phyloP scores from a whole-genome alignment of 2,888 invertebrate species.

The Xanthia togata region DNA sequence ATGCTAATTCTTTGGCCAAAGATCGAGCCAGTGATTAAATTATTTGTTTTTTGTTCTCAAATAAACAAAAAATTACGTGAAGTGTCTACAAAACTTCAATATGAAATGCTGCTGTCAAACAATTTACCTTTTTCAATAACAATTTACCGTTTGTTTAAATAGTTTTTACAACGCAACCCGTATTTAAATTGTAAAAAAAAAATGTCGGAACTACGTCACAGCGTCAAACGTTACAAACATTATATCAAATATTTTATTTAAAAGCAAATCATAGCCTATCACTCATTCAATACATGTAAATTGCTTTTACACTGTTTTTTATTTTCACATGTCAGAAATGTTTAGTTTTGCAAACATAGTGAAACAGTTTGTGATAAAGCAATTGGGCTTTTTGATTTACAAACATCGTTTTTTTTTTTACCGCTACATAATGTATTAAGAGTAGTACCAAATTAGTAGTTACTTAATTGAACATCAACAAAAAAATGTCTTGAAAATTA shows the following conservation, averaged over 20 bases:
- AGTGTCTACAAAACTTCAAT: not conserved
- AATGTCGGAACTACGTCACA: not conserved
- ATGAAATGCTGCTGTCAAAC: not conserved
- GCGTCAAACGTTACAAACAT: not conserved
- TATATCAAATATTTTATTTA: constrained; percentile 15
- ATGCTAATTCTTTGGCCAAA: no score
- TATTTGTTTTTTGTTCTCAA: not conserved
- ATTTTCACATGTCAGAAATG: not conserved
- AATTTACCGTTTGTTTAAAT: not conserved
- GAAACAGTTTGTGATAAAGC: not conserved
- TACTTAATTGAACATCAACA: not conserved
- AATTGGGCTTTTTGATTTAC: not conserved
- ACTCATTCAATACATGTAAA: constrained; percentile 8
- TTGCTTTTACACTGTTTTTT: not conserved
- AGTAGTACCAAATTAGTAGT: not conserved
- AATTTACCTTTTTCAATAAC: no score
- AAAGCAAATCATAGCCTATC: constrained; percentile 6
- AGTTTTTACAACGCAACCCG: not conserved
- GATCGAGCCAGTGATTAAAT: no score
- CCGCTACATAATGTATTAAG: no score
- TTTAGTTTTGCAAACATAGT: not conserved
- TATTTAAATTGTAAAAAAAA: not conserved
- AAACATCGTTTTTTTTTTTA: not conserved
- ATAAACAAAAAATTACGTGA: not conserved
- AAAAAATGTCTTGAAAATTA: not conserved